Conservation (phyloP, 2,797 vertebrate species). For the Halcyon leucocephala region DNA sequence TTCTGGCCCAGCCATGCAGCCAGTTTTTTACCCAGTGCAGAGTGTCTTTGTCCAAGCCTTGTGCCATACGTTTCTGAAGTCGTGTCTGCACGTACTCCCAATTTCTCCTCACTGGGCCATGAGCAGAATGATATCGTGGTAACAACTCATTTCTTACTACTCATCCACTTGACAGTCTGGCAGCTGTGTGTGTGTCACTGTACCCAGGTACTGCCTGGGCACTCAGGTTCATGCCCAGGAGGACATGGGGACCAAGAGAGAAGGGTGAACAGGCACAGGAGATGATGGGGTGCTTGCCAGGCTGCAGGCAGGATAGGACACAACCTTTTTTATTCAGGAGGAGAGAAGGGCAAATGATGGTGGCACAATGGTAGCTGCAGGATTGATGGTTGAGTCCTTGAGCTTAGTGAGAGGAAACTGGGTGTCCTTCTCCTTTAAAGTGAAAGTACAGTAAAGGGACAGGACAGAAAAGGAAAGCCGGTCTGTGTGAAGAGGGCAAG, state of each 20-base stretch:
- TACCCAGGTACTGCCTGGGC: background rate
- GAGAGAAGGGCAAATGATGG: background rate
- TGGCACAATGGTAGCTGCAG: background rate
- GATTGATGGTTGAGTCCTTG: background rate
- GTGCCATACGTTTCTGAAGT: no score
- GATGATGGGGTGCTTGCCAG: background rate
- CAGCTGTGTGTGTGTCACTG: background rate
- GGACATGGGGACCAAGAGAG: background rate
- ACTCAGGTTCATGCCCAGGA: background rate
- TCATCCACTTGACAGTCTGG: background rate
- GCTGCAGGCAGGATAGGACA: background rate
- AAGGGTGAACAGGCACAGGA: background rate
- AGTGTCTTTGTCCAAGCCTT: no score
- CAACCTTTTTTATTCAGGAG: background rate
- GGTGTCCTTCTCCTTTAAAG: constrained; percentile 51
- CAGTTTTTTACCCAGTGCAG: no score
- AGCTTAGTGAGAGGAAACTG: background rate
- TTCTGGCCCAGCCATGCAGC: no score
- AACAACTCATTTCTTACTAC: background rate
- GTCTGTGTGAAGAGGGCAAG: constrained; percentile 40
- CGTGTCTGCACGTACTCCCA: background rate
- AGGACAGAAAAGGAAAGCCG: constrained; percentile 55
- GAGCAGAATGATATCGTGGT: background rate
- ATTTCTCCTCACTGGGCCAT: accelerated
- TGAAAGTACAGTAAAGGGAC: constrained; percentile 43